Base-by-base conservation (phyloP, 2,113 vertebrate genomes). In the Sula dactylatra region DNA sequence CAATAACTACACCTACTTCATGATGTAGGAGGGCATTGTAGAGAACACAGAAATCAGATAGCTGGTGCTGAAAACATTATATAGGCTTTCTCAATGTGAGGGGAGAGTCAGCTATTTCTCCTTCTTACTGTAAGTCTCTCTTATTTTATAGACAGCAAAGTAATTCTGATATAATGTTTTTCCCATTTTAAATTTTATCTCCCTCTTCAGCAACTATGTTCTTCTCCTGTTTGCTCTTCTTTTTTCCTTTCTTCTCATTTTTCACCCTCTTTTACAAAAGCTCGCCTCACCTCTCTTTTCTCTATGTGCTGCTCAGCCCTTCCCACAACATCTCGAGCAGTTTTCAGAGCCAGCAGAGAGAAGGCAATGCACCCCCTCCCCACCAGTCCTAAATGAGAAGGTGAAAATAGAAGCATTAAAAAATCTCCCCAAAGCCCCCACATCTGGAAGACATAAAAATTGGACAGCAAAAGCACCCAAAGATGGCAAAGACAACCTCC, bases 381-480 rank as follows among this genome's bases (percentile, higher is more conserved):
- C 6, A 11, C 7, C 0, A 1, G 8, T 47, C 7, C 15, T 56
- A n/a, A 67, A 5, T 22, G 44, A 85, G 40, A 45, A 67, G 31
- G 32, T 38, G 12, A 84, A 87, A 89, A 58, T 12, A 56, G 14
- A 74, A 76, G 3, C 18, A 52, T 11, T 71, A 36, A 76, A 62
- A 94, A 87, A 49, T 4, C 0, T 2, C 29, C 29, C 6, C 0
- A 0, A 27, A 11, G 4, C 0, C 6, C 19, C 13, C 40, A 52
- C 5, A 15, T 34, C 7, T 72, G 24, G 27, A 40, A 76, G 29
- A 27, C 5, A 15, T 3, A 26, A 3, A 62, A 55, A 65, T 69
- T 11, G 73, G 16, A 10, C 15, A 44, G 16, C 5, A 65, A 77
- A 76, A 59, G 22, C 19, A 71, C 16, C 13, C 40, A 79, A 55